Conservation (phyloP, 2,113 vertebrate species). For the Petroica traversi region DNA sequence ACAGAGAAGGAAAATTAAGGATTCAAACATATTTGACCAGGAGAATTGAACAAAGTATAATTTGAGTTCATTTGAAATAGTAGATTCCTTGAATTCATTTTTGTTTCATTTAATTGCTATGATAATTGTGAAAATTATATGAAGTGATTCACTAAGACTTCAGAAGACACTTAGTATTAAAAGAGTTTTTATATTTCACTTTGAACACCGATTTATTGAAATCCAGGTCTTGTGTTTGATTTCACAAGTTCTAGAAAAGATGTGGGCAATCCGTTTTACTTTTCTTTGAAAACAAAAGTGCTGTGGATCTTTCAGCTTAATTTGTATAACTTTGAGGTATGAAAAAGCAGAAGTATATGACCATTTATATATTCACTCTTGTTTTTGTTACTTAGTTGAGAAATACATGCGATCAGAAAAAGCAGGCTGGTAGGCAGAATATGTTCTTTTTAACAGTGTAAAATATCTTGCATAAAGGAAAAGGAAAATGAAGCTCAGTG, state of each 20-base stretch:
- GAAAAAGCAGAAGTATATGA: neutral
- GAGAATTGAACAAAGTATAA: neutral
- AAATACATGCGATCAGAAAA: neutral
- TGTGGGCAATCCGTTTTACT: neutral
- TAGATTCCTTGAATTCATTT: neutral
- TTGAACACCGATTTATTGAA: neutral
- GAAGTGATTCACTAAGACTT: neutral
- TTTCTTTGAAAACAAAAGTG: neutral
- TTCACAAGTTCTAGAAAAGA: neutral
- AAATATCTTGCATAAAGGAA: neutral
- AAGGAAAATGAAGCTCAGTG: neutral
- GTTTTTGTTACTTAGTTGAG: neutral
- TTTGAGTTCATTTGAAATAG: neutral
- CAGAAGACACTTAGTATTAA: neutral
- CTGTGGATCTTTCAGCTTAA: neutral
- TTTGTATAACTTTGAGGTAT: neutral
- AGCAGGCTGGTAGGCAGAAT: neutral
- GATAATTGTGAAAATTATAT: neutral
- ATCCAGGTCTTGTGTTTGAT: neutral
- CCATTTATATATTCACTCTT: neutral
- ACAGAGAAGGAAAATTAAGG: neutral
- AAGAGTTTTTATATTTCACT: neutral
- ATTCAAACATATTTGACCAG: neutral
- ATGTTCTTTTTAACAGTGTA: neutral
- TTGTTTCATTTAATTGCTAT: neutral